Conservation (phyloP, 2,888 invertebrate species). For the Endotricha flammealis region DNA sequence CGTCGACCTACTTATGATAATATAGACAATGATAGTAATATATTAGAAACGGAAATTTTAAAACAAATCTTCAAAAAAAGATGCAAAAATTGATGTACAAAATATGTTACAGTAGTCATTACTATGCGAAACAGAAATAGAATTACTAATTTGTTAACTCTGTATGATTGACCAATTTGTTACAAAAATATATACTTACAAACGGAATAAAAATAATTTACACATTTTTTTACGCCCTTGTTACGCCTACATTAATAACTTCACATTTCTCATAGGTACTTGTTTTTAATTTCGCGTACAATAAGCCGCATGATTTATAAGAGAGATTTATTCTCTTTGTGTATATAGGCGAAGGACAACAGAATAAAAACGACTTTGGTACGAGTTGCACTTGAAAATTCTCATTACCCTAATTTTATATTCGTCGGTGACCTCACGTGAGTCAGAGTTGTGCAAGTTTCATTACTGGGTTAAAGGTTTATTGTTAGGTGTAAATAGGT, state of each 20-base stretch:
- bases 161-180: too few relatives aligned
- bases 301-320: conserved; percentile 3
- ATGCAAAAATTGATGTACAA: too few relatives aligned
- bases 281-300: conserved; percentile 1
- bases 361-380: conserved; percentile 21
- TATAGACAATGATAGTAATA: too few relatives aligned
- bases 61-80: too few relatives aligned
- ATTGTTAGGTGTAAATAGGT: conserved; percentile 51
- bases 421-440: conserved; percentile 30
- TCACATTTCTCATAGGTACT: neutral
- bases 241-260: neutral
- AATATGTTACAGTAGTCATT: too few relatives aligned
- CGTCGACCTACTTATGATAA: too few relatives aligned
- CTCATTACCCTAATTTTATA: conserved; percentile 43
- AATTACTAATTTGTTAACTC: too few relatives aligned
- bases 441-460: conserved; percentile 52
- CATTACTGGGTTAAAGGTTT: conserved; percentile 52
- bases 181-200: too few relatives aligned
- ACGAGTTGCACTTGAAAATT: conserved; percentile 26
- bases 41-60: too few relatives aligned
- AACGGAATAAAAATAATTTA: too few relatives aligned
- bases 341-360: conserved; percentile 25
- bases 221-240: too few relatives aligned
- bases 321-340: conserved; percentile 6
- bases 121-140: too few relatives aligned